These are phyloP conservation scores for Eulacestoma nigropectus DNA, from an alignment of 2,113 vertebrate genomes.

Conservation along the genomic window DNA sequence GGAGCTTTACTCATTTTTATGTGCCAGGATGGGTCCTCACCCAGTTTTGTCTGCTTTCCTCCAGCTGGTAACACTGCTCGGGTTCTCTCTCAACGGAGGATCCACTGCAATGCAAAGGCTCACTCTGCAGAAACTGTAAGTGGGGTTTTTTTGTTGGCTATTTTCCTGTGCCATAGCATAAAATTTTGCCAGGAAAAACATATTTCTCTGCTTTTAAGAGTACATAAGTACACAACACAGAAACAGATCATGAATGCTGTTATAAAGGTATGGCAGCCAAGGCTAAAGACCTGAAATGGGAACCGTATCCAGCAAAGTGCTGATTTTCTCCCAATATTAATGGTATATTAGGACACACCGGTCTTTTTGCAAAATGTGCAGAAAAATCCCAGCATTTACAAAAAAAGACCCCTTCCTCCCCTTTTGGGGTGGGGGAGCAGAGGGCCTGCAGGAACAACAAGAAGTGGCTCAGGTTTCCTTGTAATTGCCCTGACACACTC, in stretches of 20 bases:
- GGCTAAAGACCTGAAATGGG: not conserved
- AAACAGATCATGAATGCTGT: not conserved
- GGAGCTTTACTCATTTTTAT: not conserved
- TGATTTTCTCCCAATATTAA: not conserved
- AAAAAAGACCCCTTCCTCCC: not conserved
- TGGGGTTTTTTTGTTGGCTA: not conserved
- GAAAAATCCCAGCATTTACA: not conserved
- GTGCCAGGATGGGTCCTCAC: not conserved
- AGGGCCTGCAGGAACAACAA: not conserved
- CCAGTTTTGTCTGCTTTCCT: not conserved
- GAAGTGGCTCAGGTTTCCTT: not conserved
- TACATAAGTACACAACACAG: not conserved
- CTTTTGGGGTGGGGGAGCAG: not conserved
- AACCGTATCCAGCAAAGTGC: not conserved
- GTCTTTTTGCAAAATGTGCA: not conserved
- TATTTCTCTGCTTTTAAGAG: not conserved
- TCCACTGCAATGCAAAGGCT: not conserved
- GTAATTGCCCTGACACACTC: not conserved
- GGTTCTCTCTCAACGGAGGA: not conserved
- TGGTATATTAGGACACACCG: accelerated
- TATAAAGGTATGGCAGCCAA: not conserved
- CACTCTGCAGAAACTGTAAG: not conserved
- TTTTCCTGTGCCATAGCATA: not conserved
- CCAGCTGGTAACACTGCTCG: not conserved
- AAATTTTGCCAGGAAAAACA: not conserved